These are phyloP conservation scores for Brachypteracias leptosomus DNA, from an alignment of 2,113 vertebrate species.

Conservation along the genomic window DNA sequence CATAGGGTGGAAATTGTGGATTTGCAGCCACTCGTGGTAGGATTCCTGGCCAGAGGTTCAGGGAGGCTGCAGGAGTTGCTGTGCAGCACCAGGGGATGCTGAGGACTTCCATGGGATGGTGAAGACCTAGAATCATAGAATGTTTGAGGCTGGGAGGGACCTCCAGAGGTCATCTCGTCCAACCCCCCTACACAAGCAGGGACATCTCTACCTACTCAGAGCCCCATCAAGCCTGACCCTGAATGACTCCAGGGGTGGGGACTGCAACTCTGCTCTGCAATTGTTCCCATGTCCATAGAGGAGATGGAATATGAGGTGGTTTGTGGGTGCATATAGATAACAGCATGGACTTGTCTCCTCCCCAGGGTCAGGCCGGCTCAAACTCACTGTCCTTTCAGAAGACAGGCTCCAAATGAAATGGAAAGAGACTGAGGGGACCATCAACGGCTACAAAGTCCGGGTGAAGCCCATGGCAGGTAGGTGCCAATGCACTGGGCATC, in stretches of 20 bases:
- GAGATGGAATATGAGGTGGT: fast-evolving
- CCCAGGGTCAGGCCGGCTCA: conserved; percentile 77
- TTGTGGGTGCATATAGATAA: fast-evolving
- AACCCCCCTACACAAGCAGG: too few relatives aligned
- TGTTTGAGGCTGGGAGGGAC: too few relatives aligned
- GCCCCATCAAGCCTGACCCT: too few relatives aligned
- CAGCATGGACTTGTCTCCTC: fast-evolving
- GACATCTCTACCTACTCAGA: too few relatives aligned
- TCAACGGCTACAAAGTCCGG: conserved; percentile 88
- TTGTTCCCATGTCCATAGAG: fast-evolving
- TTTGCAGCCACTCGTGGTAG: fast-evolving
- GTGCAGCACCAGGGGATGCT: background rate
- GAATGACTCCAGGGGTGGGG: too few relatives aligned
- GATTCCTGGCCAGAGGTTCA: background rate
- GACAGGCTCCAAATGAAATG: conserved; percentile 94
- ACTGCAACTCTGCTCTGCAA: fast-evolving
- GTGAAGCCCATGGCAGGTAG: conserved; percentile 90
- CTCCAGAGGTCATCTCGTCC: too few relatives aligned
- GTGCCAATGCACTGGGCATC: fast-evolving
- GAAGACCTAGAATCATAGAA: too few relatives aligned
- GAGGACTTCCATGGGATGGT: background rate
- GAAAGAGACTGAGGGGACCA: conserved; percentile 83
- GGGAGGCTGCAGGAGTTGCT: background rate
- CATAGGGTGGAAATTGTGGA: fast-evolving
- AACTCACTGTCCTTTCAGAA: conserved; percentile 86